Evolutionary conservation across 1,140 invertebrate genomes (phyloP).

Genomic region (Heliconius melpomene): DNA sequence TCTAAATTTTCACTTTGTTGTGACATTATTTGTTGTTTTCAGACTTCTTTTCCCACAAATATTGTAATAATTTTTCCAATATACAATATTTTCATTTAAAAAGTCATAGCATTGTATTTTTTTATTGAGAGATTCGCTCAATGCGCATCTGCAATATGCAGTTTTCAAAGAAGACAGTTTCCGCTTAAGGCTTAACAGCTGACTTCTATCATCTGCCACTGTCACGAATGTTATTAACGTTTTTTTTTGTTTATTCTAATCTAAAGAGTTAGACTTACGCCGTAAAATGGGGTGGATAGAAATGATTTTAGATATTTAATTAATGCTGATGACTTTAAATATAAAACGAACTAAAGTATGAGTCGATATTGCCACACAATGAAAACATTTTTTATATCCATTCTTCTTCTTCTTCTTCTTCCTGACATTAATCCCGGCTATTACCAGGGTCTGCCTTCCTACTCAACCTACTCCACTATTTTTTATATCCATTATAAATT

Average conservation of each 20-base stretch:
- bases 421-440: too few species aligned
- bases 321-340: too few species aligned
- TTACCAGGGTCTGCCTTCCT: too few species aligned
- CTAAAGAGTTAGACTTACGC: too few species aligned
- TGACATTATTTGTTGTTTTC: slow-evolving; percentile 43
- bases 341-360: too few species aligned
- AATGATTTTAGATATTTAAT: too few species aligned
- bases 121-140: neutral
- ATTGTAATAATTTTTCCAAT: neutral
- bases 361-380: too few species aligned
- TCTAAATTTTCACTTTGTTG: slow-evolving; percentile 55
- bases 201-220: neutral
- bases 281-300: too few species aligned
- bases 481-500: too few species aligned
- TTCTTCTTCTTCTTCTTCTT: too few species aligned
- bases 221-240: neutral
- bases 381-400: too few species aligned
- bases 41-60: neutral
- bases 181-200: neutral
- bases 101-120: neutral
- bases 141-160: slow-evolving; percentile 30
- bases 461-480: too few species aligned
- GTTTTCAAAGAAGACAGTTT: neutral
- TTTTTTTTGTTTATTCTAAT: neutral
- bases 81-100: neutral